phyloP scores from a whole-genome alignment of 1,140 invertebrate genomes.

The Drosophila erecta region DNA sequence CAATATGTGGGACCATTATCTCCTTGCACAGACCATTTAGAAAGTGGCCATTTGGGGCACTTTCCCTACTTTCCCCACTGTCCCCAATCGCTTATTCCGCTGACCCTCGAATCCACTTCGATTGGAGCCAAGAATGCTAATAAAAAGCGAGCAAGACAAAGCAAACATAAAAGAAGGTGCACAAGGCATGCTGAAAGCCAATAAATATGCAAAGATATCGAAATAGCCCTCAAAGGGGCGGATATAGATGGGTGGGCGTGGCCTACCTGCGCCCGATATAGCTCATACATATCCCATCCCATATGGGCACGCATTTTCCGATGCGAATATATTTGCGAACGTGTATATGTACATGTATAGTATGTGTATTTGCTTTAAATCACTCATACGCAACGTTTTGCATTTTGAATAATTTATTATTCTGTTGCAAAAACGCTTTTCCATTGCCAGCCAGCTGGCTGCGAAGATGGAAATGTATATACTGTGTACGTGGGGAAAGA shows the following conservation, averaged over 20 bases:
- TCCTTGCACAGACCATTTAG: conserved; percentile 6
- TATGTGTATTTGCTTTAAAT: conserved; percentile 54
- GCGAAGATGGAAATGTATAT: conserved; percentile 21
- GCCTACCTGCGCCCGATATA: conserved; percentile 5
- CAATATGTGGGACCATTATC: neutral
- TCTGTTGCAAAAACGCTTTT: conserved; percentile 38
- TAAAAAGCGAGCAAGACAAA: conserved; percentile 40
- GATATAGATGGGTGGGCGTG: neutral
- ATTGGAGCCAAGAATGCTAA: conserved; percentile 42
- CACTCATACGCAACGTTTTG: conserved; percentile 62
- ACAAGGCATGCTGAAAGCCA: conserved; percentile 42
- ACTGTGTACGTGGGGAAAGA: neutral
- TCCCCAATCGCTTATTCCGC: conserved; percentile 2
- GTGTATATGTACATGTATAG: conserved; percentile 21
- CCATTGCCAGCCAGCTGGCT: conserved; percentile 29
- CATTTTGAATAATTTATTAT: conserved; percentile 66
- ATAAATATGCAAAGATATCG: conserved; percentile 55
- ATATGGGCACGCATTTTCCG: conserved; percentile 22
- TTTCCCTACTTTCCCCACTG: neutral
- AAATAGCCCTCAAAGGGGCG: conserved; percentile 32
- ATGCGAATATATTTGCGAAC: conserved; percentile 8
- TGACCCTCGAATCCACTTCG: conserved; percentile 23
- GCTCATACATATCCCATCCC: conserved; percentile 8
- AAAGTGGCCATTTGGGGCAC: conserved; percentile 7
- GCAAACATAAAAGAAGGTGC: neutral